Evolutionary conservation across 1,140 invertebrate species (phyloP), one percentile per base, ranked within the genome.

Genomic region (Heliothis virescens): DNA sequence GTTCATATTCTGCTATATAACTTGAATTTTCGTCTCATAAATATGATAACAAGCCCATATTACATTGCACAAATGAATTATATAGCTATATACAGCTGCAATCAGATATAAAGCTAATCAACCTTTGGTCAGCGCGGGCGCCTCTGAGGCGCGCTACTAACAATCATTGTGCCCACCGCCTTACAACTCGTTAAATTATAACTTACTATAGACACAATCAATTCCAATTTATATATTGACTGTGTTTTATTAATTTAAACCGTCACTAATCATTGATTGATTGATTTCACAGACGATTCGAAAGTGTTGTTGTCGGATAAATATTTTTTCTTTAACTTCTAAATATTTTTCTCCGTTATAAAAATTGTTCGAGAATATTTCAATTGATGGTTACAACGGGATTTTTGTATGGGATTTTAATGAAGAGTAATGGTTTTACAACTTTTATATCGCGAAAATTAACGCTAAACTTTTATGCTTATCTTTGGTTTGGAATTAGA

Each of bases 261-360:
- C 73, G 59, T 82, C 18, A 79, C 81, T 78, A 82, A 82, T 82
- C 81, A 65, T n/a, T n/a, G n/a, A 75, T 82, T 82, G 69, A 82
- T 82, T 79, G 81, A 82, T 82, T 82, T 79, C 81, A 82, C 81
- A 76, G 77, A 50, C 60, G 81, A 82, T 82, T 79, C 60, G 81
- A 82, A 82, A 82, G 77, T 57, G 77, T 79, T 71, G 77, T 82
- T 79, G 79, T 29, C 50, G 48, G 57, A 71, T 55, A 71, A 63
- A 9, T 9, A 47, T 77, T 78, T 59, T 69, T 57, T 69, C 48
- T 69, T 3, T 76, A 76, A 62, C 63, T 53, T 57, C 60, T 75
- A 79, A 72, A 81, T 79, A 7, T 41, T 41, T 41, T 79, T 82
- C 81, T 71, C 81, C 77, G 77, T 76, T 82, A 79, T 60, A 41